Base-by-base conservation (phyloP, 2,113 vertebrate species). In the Rafetus swinhoei region DNA sequence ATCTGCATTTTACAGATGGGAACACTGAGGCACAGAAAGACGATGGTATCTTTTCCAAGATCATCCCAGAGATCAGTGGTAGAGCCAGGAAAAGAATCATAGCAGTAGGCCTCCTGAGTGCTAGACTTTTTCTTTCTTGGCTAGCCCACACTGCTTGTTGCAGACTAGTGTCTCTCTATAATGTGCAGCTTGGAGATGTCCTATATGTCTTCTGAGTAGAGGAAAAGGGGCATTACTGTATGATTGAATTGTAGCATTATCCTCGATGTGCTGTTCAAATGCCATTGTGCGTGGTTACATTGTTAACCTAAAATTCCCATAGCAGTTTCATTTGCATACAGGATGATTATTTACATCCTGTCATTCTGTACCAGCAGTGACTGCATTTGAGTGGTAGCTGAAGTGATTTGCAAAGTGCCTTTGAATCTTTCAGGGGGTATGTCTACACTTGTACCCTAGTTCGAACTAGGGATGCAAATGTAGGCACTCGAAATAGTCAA, bases 131-230 rank as follows among this genome's bases (percentile, higher is more conserved):
- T 74, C 21, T 82, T 35, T 25, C 55, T n/a, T 55, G 65, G 6
- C 7, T 0, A 2, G 1, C n/a, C 83, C 62, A n/a, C 29, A 10
- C 32, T 72, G 16, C n/a, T n/a, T 72, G 16, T n/a, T 85, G 39
- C 18, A 72, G 85, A 21, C 50, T 5, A 7, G 14, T 74, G 79
- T 53, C 59, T 3, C 1, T 0, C 50, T 0, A 0, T 1, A 57
- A 13, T 25, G 32, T 45, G 35, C 25, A 12, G 4, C 13, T 60
- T 6, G 32, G 79, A 18, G 0, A 0, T 13, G 11, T 91, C 35
- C 53, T 81, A 84, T 25, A 1, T 12, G 2, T 29, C 65, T 82
- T 16, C 80, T 65, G 35, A 87, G 55, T 7, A 39, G 55, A 87
- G 84, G 45, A 0, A 57, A 79, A 39, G 62, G 81, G 27, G 3